phyloP scores from a whole-genome alignment of 1,140 invertebrate genomes.

The Dryas iulia region DNA sequence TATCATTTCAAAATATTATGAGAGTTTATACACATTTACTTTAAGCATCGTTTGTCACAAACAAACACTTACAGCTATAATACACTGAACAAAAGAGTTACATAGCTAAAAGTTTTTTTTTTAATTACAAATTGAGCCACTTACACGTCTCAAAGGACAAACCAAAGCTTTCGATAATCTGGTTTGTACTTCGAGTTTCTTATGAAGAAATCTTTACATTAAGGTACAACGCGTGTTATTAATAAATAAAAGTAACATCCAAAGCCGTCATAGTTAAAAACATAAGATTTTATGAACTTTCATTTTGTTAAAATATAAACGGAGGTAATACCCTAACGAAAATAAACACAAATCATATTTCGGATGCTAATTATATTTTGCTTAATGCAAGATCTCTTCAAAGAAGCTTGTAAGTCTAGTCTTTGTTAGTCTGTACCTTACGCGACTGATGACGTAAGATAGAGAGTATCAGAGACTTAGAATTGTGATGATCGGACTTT shows the following conservation, averaged over 20 bases:
- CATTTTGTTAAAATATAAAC: neutral
- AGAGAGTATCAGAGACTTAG: neutral
- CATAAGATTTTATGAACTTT: neutral
- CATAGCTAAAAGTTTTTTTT: constrained; percentile 5
- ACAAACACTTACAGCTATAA: constrained; percentile 6
- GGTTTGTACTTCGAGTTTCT: constrained; percentile 4
- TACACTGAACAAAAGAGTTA: constrained; percentile 14
- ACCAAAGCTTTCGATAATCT: constrained; percentile 4
- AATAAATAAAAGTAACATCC: neutral
- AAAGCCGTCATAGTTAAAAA: no score
- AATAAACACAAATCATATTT: neutral
- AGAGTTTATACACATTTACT: constrained; percentile 17
- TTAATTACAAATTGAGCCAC: constrained; percentile 24
- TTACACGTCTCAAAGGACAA: constrained; percentile 16
- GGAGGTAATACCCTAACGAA: neutral
- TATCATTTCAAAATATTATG: neutral
- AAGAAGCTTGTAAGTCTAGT: neutral
- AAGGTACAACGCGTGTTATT: neutral
- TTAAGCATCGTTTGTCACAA: constrained; percentile 17
- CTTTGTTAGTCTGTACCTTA: constrained; percentile 4
- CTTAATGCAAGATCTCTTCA: neutral
- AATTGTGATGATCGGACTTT: constrained; percentile 7
- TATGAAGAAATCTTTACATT: constrained; percentile 5
- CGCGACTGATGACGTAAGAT: constrained; percentile 1
- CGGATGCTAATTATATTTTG: neutral